Percentiles rank a stretch among this genome's conserved stretches.
Evolutionary conservation across 2,113 vertebrate genomes (phyloP).

Genomic region (Dromiciops gliroides): DNA sequence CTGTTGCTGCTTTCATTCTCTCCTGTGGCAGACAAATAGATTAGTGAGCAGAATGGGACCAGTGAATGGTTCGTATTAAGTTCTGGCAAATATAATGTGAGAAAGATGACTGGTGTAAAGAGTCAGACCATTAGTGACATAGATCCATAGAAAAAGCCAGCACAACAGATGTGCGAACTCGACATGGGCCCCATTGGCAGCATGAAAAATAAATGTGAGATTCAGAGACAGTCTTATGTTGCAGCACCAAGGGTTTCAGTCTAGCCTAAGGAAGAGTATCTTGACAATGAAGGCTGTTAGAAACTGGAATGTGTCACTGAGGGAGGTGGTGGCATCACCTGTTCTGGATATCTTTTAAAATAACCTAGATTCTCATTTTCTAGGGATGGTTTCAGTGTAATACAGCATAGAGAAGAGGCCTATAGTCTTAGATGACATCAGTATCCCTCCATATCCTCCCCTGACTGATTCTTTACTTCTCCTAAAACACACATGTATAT

Average conservation of each 20-base stretch:
- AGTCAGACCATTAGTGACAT: constrained; percentile 21
- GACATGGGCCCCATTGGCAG: not conserved
- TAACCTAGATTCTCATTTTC: constrained; percentile 2
- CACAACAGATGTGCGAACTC: not conserved
- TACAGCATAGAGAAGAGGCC: constrained; percentile 25
- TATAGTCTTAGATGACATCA: not conserved
- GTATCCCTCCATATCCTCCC: not conserved
- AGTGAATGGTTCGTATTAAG: constrained; percentile 5
- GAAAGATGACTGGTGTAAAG: not conserved
- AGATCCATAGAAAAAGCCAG: not conserved
- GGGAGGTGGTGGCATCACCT: not conserved
- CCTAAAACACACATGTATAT: constrained; percentile 18
- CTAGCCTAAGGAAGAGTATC: not conserved
- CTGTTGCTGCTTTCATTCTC: constrained; percentile 46
- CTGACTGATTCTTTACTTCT: constrained; percentile 40
- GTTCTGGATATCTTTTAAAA: constrained; percentile 32
- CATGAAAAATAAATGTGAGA: not conserved
- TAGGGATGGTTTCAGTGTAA: constrained; percentile 23
- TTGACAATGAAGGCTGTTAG: constrained; percentile 4
- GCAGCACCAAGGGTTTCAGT: not conserved
- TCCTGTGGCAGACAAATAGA: constrained; percentile 9
- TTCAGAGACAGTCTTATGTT: not conserved
- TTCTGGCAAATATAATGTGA: not conserved
- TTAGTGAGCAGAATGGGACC: constrained; percentile 10
- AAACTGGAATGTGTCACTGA: constrained; percentile 20